Conservation (phyloP, 2,888 invertebrate species). For the Glyphotaelius pellucidus region DNA sequence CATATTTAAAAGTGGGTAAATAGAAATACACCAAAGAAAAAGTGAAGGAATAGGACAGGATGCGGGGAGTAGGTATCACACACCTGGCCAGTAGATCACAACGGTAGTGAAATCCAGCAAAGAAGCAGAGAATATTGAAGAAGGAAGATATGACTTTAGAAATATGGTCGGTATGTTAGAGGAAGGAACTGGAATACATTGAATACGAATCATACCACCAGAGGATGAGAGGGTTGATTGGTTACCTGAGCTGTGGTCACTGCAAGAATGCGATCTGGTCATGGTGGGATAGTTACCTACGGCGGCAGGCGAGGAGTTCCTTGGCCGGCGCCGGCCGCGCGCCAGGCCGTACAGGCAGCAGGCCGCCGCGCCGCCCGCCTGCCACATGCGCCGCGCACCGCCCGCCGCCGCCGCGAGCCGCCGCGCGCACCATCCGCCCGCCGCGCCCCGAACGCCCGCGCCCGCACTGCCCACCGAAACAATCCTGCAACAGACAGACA, state of each 20-base stretch:
- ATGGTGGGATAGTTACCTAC: slow-evolving; percentile 53
- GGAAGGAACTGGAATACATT: background rate
- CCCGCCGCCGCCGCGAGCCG: slow-evolving; percentile 75
- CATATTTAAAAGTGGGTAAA: no score
- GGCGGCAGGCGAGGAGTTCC: slow-evolving; percentile 47
- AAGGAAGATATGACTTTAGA: background rate
- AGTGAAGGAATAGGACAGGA: background rate
- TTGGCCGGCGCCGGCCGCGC: slow-evolving; percentile 63
- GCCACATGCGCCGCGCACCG: slow-evolving; percentile 72
- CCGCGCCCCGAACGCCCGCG: slow-evolving; percentile 71
- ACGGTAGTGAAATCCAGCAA: background rate
- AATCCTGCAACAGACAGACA: slow-evolving; percentile 55
- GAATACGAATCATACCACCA: background rate
- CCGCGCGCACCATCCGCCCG: slow-evolving; percentile 74
- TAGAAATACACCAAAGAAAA: no score
- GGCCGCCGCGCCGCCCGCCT: slow-evolving; percentile 77
- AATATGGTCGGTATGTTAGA: background rate
- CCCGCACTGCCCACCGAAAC: slow-evolving; percentile 68
- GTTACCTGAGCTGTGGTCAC: slow-evolving; percentile 2
- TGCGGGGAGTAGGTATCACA: background rate
- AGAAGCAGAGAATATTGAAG: background rate
- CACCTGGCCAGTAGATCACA: background rate
- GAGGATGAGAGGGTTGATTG: background rate
- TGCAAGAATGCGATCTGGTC: slow-evolving; percentile 15
- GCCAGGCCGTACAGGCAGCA: slow-evolving; percentile 77